Evolutionary conservation across 2,888 invertebrate species (phyloP).

Genomic region (Nemotelus pantherinus): DNA sequence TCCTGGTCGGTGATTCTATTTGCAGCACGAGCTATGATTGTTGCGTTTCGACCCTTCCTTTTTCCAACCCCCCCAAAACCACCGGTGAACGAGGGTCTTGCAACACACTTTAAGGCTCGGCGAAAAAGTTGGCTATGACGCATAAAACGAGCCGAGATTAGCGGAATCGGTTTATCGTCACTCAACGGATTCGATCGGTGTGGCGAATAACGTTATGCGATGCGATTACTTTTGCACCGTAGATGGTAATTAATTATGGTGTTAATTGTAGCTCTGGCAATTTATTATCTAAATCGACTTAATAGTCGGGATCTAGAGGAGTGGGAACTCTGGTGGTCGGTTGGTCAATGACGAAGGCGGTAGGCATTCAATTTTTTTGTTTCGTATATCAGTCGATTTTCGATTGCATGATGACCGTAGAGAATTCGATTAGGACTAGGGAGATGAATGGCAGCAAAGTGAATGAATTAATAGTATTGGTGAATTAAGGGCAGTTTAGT

Average conservation of each 20-base stretch:
- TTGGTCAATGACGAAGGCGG: not conserved
- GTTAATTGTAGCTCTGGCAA: slow-evolving; percentile 45
- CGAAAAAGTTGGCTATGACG: not conserved
- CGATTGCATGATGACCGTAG: no score
- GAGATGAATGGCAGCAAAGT: no score
- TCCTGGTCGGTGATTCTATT: no score
- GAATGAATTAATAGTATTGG: no score
- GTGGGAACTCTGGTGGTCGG: not conserved
- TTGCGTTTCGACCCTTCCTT: no score
- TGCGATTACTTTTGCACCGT: slow-evolving; percentile 24
- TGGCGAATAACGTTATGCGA: slow-evolving; percentile 21
- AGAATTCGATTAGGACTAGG: no score
- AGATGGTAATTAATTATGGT: slow-evolving; percentile 47
- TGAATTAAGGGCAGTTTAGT: no score
- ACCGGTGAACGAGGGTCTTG: no score
- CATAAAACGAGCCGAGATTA: slow-evolving; percentile 38
- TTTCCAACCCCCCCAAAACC: no score
- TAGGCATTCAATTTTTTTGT: not conserved
- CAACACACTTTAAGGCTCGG: no score
- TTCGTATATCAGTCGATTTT: not conserved
- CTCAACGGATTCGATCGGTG: slow-evolving; percentile 28
- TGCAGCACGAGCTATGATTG: no score
- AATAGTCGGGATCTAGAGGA: not conserved
- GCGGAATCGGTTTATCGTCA: slow-evolving; percentile 33
- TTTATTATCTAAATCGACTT: slow-evolving; percentile 46